Conservation (phyloP, 2,113 vertebrate species). For the Bubo blakistoni region DNA sequence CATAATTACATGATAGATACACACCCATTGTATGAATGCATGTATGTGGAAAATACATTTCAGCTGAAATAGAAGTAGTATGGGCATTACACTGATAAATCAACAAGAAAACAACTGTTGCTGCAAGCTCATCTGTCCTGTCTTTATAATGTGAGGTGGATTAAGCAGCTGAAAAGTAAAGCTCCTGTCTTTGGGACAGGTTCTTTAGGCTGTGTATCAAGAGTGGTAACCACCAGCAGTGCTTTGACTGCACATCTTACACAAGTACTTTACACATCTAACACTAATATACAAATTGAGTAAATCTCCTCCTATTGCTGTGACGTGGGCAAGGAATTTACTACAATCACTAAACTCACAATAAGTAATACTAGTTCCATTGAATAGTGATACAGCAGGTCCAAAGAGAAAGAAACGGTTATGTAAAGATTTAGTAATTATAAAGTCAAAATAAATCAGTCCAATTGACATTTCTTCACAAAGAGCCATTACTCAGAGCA, state of each 20-base stretch:
- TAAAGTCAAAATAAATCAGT: neutral
- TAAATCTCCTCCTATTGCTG: neutral
- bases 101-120: neutral
- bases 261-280: neutral
- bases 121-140: neutral
- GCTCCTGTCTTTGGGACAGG: neutral
- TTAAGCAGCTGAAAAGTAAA: neutral
- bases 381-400: too few species aligned
- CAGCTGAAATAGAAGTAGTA: neutral
- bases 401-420: neutral
- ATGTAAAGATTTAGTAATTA: neutral
- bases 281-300: neutral
- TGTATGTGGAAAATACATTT: neutral
- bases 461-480: neutral
- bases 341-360: neutral
- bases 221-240: neutral
- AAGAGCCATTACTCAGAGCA: neutral
- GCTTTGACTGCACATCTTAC: neutral
- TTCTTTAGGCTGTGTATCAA: too few species aligned
- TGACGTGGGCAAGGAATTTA: neutral
- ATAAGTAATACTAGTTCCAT: accelerated
- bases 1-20: neutral
- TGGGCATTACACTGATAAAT: neutral
- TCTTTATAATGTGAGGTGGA: neutral
- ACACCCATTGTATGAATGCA: neutral